Conservation (phyloP, 2,113 vertebrate genomes). For the Ailuropoda melanoleuca region DNA sequence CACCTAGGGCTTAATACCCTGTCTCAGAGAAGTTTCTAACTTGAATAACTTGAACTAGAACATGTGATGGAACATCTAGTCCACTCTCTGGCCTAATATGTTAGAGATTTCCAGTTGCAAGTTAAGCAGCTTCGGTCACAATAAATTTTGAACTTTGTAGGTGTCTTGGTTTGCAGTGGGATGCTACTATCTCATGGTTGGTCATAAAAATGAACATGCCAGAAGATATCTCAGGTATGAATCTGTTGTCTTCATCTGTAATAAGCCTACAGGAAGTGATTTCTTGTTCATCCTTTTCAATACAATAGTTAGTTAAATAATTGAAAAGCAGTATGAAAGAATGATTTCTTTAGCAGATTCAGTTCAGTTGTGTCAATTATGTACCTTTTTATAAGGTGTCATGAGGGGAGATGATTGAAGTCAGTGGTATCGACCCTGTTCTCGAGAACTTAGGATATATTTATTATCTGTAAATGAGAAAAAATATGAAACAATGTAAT, state of each 20-base stretch:
- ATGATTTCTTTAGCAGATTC: neutral
- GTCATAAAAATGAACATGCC: slow-evolving; percentile 98
- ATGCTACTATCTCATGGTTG: slow-evolving; percentile 99
- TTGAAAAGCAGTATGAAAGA: neutral
- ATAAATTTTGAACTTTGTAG: slow-evolving; percentile 82
- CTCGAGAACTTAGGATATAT: neutral
- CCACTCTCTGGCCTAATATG: neutral
- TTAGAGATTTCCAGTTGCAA: neutral
- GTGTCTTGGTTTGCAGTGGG: slow-evolving; percentile 99
- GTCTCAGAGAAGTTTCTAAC: neutral
- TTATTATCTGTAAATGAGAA: neutral
- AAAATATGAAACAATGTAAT: neutral
- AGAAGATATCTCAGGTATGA: slow-evolving; percentile 96
- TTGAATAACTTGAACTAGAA: neutral
- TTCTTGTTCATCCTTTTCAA: neutral
- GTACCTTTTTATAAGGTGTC: neutral
- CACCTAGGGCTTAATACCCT: neutral
- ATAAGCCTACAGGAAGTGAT: neutral
- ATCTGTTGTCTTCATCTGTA: neutral
- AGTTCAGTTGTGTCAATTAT: neutral
- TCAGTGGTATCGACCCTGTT: neutral
- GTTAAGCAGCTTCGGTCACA: slow-evolving; percentile 19
- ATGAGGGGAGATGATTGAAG: neutral
- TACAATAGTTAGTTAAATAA: neutral
- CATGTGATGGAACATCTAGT: neutral